Conservation (phyloP, 2,888 invertebrate genomes). For the Ichneumon xanthorius region DNA sequence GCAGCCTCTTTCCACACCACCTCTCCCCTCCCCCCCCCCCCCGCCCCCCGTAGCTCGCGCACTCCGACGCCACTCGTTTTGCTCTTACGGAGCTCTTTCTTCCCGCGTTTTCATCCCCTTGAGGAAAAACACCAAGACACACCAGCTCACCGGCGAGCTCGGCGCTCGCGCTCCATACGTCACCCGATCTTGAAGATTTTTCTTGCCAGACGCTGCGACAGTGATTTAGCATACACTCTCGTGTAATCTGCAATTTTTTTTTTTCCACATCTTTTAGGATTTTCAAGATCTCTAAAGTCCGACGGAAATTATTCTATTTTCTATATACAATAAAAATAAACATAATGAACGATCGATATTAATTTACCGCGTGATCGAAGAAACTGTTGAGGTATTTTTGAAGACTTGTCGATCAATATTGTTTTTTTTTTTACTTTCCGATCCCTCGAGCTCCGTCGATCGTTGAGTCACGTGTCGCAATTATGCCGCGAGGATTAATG, state of each 20-base stretch:
- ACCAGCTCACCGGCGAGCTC: background rate
- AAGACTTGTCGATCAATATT: background rate
- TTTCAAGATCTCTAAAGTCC: background rate
- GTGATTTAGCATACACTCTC: background rate
- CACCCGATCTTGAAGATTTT: background rate
- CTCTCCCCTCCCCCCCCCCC: slow-evolving; percentile 3
- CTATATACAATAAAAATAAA: no score
- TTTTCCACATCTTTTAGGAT: slow-evolving; percentile 31
- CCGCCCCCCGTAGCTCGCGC: background rate
- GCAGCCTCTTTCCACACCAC: slow-evolving; percentile 12
- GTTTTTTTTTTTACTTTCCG: slow-evolving; percentile 47
- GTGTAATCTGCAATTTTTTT: slow-evolving; percentile 31
- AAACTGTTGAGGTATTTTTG: background rate
- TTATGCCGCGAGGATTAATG: background rate
- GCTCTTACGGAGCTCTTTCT: slow-evolving; percentile 37
- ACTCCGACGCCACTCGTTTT: slow-evolving; percentile 34
- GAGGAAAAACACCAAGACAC: slow-evolving; percentile 31
- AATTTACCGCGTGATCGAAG: background rate
- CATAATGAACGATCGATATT: no score
- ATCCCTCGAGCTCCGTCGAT: background rate
- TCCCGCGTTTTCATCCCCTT: slow-evolving; percentile 36
- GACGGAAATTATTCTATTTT: background rate
- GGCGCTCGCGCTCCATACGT: background rate
- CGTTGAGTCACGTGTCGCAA: background rate
- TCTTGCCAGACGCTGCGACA: background rate